Conservation (phyloP, 92 coral and sea anemone species). For the Epizoanthus illoricatus region DNA sequence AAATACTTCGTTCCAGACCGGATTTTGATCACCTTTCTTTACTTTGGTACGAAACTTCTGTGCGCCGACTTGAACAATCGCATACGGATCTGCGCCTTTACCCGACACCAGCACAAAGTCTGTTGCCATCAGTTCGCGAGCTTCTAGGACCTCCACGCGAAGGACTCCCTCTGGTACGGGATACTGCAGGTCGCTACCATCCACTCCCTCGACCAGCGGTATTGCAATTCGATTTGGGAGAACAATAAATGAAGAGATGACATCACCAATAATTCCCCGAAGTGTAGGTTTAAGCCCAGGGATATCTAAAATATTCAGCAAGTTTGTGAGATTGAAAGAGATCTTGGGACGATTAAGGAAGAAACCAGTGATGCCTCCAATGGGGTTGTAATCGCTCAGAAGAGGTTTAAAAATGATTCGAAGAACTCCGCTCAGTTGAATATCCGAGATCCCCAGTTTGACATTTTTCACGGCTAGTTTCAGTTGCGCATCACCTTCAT, state of each 20-base stretch:
- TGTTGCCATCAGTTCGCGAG: conserved; percentile 72
- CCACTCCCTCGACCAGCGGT: conserved; percentile 77
- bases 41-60: conserved; percentile 84
- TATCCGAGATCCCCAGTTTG: conserved; percentile 80
- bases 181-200: conserved; percentile 76
- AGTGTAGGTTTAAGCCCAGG: conserved; percentile 89
- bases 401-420: conserved; percentile 88
- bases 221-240: conserved; percentile 90
- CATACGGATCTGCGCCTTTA: conserved; percentile 83
- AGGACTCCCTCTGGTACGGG: conserved; percentile 92
- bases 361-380: conserved; percentile 83
- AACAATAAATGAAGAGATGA: conserved; percentile 75
- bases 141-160: conserved; percentile 74
- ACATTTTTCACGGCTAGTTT: conserved; percentile 68
- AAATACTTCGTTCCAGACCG: conserved; percentile 83
- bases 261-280: conserved; percentile 76
- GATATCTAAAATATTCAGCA: conserved; percentile 82
- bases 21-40: conserved; percentile 68
- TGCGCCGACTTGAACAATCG: conserved; percentile 85
- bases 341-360: conserved; percentile 86
- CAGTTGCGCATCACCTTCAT: conserved; percentile 89
- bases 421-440: conserved; percentile 82
- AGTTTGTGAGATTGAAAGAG: conserved; percentile 81
- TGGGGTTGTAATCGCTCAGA: conserved; percentile 58
- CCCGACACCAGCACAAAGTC: conserved; percentile 61